Evolutionary conservation across 1,140 invertebrate genomes (phyloP).

Genomic region (Bombus waltoni): DNA sequence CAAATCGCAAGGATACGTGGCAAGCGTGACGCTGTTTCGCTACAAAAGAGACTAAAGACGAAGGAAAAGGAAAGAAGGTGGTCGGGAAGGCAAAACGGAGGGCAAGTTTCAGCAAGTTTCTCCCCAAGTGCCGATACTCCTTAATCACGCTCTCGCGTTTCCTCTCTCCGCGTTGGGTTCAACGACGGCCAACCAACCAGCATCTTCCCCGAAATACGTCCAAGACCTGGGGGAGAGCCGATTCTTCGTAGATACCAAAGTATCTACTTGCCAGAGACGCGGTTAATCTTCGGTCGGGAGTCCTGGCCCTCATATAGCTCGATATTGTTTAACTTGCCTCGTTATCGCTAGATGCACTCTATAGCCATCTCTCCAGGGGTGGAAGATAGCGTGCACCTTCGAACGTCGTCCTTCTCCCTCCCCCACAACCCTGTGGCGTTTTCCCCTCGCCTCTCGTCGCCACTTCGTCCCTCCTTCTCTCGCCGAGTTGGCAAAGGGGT

Average conservation of each 20-base stretch:
- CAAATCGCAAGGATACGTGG: not conserved
- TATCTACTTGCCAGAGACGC: slow-evolving; percentile 65
- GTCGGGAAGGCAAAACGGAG: slow-evolving; percentile 5
- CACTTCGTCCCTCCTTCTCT: slow-evolving; percentile 55
- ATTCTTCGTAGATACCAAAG: slow-evolving; percentile 56
- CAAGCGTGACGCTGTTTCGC: not conserved
- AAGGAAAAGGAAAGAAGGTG: not conserved
- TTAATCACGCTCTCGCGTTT: slow-evolving; percentile 38
- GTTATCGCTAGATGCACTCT: slow-evolving; percentile 82
- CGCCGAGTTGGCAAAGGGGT: slow-evolving; percentile 63
- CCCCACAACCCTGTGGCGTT: slow-evolving; percentile 27
- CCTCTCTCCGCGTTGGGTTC: slow-evolving; percentile 4
- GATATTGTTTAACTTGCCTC: slow-evolving; percentile 83
- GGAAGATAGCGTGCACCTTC: slow-evolving; percentile 79
- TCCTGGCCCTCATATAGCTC: slow-evolving; percentile 76
- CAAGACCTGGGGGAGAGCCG: slow-evolving; percentile 49
- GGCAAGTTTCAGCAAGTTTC: slow-evolving; percentile 42
- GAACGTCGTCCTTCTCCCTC: slow-evolving; percentile 56
- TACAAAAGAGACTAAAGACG: not conserved
- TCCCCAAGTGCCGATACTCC: slow-evolving; percentile 48
- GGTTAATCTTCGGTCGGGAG: slow-evolving; percentile 78
- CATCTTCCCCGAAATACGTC: slow-evolving; percentile 45
- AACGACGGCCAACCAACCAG: slow-evolving; percentile 29
- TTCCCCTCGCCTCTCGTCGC: not conserved
- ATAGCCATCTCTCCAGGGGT: slow-evolving; percentile 81